These are phyloP conservation scores for Meliscaeva auricollis DNA, from an alignment of 2,888 invertebrate species.

Conservation along the genomic window DNA sequence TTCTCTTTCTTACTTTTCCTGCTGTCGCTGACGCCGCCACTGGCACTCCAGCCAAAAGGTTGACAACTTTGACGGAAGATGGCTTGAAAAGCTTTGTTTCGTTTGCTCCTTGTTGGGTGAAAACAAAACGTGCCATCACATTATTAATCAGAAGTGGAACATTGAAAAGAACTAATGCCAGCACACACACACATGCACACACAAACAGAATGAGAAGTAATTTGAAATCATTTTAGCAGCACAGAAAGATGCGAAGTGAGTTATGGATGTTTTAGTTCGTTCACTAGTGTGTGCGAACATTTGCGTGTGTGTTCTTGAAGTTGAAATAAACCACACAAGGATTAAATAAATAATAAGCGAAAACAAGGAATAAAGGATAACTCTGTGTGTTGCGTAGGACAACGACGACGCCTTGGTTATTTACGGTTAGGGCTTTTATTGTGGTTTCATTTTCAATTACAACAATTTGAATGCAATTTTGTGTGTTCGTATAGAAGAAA, in stretches of 20 bases:
- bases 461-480: constrained; percentile 18
- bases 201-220: neutral
- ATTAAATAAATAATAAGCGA: constrained; percentile 10
- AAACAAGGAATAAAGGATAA: neutral
- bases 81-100: constrained; percentile 14
- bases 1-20: too few relatives aligned
- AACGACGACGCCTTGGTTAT: constrained; percentile 16
- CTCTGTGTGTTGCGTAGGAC: constrained; percentile 12
- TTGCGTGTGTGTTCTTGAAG: constrained; percentile 11
- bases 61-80: constrained; percentile 37
- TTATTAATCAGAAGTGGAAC: constrained; percentile 67
- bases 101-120: neutral
- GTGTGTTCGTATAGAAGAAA: neutral
- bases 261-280: neutral
- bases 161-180: constrained; percentile 51
- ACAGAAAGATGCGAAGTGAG: neutral
- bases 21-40: too few relatives aligned
- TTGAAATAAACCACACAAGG: constrained; percentile 24
- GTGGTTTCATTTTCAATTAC: neutral
- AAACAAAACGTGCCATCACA: constrained; percentile 49
- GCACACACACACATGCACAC: neutral
- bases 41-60: constrained; percentile 11
- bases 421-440: neutral
- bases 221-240: constrained; percentile 24
- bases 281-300: neutral